Base-by-base conservation (phyloP, 92 coral and sea anemone species). In the Parazoanthus darwini region DNA sequence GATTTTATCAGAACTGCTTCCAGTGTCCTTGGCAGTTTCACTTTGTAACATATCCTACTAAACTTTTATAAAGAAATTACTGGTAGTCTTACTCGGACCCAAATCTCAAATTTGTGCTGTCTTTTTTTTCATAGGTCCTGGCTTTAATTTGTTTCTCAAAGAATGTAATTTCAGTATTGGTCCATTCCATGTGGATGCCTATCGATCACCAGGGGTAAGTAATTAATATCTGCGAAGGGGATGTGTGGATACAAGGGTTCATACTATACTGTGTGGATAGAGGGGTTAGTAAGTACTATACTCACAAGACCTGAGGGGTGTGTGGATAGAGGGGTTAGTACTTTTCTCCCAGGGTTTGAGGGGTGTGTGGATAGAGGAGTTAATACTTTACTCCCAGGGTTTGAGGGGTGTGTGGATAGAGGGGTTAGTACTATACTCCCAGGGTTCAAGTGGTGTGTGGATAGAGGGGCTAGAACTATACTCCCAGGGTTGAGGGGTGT, bases 191-290 rank as follows among this genome's bases (percentile, higher is more conserved):
- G 92, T 96, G 73, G 94, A 96, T 92, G 86, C 90, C 54, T 96
- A 92, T 81, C 92, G 96, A 72, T 91, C 98, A 29, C 98, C 99
- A 26, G 99, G 99, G 87, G 99, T 96, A 87, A 93, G 98, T 92
- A 33, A 15, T 0, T 20, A 1, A 4, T 5, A 11, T 48, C 51
- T 48, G 51, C 51, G 11, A 4, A 33, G 33, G 11, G 11, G 4
- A 13, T 73, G 18, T 73, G 23, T 35, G 48, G 35, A 74, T 15
- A 36, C n/a, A 74, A 8, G 78, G 10, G 48, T 15, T 35, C 35
- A 6, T 16, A 8, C 23, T 16, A 74, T 42, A 35, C 43, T 73
- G 39, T 33, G 42, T 73, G 43, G 43, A 10, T 29, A 36, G 43
- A 33, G 42, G 77, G 42, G 20, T 5, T 33, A 74, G 42, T 44